Conservation (phyloP, 2,113 vertebrate species). For the Pedetes capensis region DNA sequence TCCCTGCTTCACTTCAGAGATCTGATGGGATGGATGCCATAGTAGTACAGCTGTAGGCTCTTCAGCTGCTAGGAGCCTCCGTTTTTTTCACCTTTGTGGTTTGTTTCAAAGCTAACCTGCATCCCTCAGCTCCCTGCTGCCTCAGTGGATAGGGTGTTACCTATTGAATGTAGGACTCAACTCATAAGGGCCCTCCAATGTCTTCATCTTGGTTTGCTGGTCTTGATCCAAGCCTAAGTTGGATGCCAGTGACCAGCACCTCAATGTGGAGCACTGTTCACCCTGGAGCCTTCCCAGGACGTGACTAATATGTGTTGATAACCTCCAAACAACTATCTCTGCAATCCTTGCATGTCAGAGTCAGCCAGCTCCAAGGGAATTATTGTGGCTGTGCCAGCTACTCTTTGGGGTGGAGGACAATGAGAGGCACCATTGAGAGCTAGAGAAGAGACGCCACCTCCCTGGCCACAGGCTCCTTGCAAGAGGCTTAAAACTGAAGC, state of each 20-base stretch:
- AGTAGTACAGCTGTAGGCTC: too few species aligned
- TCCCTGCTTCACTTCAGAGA: too few species aligned
- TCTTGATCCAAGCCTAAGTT: background rate
- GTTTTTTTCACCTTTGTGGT: background rate
- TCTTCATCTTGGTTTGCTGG: background rate
- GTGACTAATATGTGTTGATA: background rate
- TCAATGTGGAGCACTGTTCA: background rate
- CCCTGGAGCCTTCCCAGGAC: background rate
- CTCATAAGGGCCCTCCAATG: background rate
- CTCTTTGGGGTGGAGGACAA: background rate
- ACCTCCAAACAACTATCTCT: background rate
- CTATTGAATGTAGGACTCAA: background rate
- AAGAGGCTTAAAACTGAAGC: background rate
- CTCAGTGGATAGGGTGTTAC: background rate
- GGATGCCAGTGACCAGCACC: background rate
- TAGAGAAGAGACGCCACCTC: background rate
- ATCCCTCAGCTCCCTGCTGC: background rate
- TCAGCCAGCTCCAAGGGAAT: background rate
- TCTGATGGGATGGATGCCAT: too few species aligned
- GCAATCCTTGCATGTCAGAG: background rate
- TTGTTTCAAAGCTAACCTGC: background rate
- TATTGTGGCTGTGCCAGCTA: background rate
- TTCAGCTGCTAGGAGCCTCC: background rate
- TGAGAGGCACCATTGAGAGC: accelerated
- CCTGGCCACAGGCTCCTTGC: background rate